These are phyloP conservation scores for Clarias fuscus DNA, from an alignment of 2,797 vertebrate genomes.

Conservation along the genomic window DNA sequence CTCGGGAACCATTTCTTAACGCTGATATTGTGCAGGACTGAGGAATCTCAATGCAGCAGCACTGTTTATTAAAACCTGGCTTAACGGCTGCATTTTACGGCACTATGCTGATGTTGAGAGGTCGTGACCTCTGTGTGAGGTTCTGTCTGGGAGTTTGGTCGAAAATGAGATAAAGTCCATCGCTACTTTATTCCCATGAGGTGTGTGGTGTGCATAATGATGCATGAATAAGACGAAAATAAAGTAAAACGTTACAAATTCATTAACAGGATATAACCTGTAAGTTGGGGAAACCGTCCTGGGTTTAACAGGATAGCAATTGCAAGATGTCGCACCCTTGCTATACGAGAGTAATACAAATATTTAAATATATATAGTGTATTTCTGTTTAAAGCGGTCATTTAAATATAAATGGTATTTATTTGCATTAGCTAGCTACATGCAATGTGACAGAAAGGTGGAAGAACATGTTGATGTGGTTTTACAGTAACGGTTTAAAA, in stretches of 20 bases:
- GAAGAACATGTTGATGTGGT: background rate
- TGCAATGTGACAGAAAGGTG: background rate
- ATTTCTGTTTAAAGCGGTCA: too few species aligned
- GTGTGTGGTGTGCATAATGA: background rate
- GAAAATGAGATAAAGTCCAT: background rate
- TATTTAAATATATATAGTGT: too few species aligned
- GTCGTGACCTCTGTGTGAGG: background rate
- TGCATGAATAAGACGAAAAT: too few species aligned
- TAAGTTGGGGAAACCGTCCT: too few species aligned
- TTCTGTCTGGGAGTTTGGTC: background rate
- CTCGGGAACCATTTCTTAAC: conserved; percentile 1
- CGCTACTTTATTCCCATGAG: background rate
- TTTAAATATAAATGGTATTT: background rate
- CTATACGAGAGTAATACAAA: too few species aligned
- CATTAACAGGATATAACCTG: too few species aligned
- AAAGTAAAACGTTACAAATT: too few species aligned
- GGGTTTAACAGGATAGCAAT: too few species aligned
- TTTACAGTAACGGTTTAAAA: background rate
- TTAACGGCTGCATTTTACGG: conserved; percentile 27
- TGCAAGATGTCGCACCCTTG: too few species aligned
- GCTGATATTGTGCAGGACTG: conserved; percentile 40
- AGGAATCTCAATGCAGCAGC: conserved; percentile 25
- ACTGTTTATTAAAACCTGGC: conserved; percentile 34
- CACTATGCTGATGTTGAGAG: conserved; percentile 1
- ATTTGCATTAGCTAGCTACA: background rate